Conservation (phyloP, 2,797 vertebrate species). For the Coracias cyanogaster region DNA sequence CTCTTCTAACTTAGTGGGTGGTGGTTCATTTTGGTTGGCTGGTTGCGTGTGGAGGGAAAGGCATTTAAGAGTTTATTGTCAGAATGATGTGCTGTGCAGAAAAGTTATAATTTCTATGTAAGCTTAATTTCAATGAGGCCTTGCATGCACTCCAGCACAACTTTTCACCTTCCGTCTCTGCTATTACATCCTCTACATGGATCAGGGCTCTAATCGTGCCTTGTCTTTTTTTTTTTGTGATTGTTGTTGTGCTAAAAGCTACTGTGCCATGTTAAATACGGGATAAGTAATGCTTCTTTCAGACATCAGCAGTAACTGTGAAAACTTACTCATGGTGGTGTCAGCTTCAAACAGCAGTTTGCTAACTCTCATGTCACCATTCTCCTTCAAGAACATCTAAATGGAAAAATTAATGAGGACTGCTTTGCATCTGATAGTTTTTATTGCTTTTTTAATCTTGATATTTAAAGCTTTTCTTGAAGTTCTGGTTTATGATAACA, state of each 20-base stretch:
- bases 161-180: background rate
- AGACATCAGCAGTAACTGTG: background rate
- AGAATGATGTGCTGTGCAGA: background rate
- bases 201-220: background rate
- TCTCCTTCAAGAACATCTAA: background rate
- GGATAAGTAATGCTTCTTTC: background rate
- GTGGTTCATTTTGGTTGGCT: slow-evolving; percentile 1
- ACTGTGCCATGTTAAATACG: background rate
- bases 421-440: background rate
- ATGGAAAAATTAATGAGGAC: background rate
- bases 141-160: background rate
- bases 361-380: background rate
- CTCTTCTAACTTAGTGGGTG: background rate
- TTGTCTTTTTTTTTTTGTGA: background rate
- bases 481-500: background rate
- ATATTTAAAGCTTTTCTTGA: background rate
- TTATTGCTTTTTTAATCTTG: background rate
- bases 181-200: background rate
- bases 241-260: background rate
- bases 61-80: background rate
- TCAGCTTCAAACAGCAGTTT: background rate
- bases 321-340: background rate
- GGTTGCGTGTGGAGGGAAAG: background rate
- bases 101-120: background rate
- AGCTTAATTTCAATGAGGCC: background rate